phyloP scores from a whole-genome alignment of 2,113 vertebrate species.

The Ochotona princeps region DNA sequence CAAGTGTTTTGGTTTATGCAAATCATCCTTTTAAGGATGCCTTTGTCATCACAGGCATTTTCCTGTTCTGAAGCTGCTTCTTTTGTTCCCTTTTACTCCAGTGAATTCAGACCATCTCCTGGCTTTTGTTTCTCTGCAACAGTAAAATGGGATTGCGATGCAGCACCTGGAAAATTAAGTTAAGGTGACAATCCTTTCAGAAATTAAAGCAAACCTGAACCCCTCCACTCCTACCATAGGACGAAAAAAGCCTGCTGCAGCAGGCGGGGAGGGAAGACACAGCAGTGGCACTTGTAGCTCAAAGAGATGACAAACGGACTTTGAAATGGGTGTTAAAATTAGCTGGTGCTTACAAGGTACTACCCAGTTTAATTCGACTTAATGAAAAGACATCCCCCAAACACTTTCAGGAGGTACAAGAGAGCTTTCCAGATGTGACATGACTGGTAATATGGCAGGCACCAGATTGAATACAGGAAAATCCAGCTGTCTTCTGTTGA shows the following conservation, averaged over 20 bases:
- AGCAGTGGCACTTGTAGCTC: neutral
- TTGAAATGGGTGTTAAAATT: neutral
- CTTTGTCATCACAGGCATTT: conserved; percentile 67
- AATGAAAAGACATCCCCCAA: neutral
- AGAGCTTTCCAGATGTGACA: neutral
- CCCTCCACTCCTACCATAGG: conserved; percentile 77
- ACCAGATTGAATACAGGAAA: conserved; percentile 9
- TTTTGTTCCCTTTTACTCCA: conserved; percentile 77
- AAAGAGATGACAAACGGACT: conserved; percentile 28
- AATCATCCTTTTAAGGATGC: conserved; percentile 47
- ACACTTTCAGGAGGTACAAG: neutral
- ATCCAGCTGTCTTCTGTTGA: conserved; percentile 15
- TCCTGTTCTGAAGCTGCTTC: conserved; percentile 60
- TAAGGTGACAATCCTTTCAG: conserved; percentile 82
- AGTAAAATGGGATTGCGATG: conserved; percentile 83
- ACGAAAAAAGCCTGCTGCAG: conserved; percentile 76
- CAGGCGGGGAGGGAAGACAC: neutral
- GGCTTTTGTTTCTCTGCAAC: conserved; percentile 84
- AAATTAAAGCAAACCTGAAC: conserved; percentile 80
- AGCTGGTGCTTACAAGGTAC: conserved; percentile 37
- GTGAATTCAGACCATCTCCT: conserved; percentile 81
- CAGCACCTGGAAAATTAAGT: conserved; percentile 83
- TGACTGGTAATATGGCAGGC: neutral
- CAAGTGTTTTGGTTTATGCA: conserved; percentile 66
- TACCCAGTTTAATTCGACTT: neutral